These are phyloP conservation scores for Leptinotarsa defecta DNA, from an alignment of 1,140 invertebrate genomes.

Conservation along the genomic window DNA sequence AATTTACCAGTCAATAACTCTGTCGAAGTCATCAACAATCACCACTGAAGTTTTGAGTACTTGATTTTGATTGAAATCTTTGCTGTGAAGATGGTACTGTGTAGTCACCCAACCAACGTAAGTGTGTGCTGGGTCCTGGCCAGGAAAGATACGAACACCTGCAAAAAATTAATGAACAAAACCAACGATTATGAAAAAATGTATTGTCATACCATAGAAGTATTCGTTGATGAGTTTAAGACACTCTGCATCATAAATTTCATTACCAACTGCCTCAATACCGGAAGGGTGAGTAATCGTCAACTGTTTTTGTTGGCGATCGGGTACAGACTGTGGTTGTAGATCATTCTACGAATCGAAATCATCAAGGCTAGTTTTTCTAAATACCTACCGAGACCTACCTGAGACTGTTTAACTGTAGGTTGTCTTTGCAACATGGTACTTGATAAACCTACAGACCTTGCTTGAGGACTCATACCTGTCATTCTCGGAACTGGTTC, in stretches of 20 bases:
- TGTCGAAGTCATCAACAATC: constrained; percentile 78
- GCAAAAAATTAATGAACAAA: constrained; percentile 40
- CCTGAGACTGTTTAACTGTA: constrained; percentile 65
- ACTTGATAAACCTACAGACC: constrained; percentile 43
- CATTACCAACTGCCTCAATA: constrained; percentile 77
- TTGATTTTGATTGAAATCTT: constrained; percentile 86
- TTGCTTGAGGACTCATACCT: constrained; percentile 31
- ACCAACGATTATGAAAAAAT: not conserved
- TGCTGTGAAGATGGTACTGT: constrained; percentile 90
- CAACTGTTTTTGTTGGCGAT: constrained; percentile 74
- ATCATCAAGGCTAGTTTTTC: constrained; percentile 27
- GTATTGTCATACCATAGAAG: constrained; percentile 80
- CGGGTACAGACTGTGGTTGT: constrained; percentile 68
- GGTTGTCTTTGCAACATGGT: constrained; percentile 55
- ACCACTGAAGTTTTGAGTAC: constrained; percentile 86
- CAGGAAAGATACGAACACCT: constrained; percentile 84
- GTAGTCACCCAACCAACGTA: constrained; percentile 99
- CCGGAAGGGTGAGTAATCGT: constrained; percentile 68
- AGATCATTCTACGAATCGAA: constrained; percentile 63
- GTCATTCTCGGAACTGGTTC: constrained; percentile 63
- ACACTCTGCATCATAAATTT: constrained; percentile 84
- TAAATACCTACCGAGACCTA: constrained; percentile 46
- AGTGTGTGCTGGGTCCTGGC: constrained; percentile 95
- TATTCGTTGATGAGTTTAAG: constrained; percentile 96
- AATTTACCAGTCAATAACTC: constrained; percentile 71